phyloP scores from a whole-genome alignment of 1,140 invertebrate genomes.

The Drosophila pseudoananassae region DNA sequence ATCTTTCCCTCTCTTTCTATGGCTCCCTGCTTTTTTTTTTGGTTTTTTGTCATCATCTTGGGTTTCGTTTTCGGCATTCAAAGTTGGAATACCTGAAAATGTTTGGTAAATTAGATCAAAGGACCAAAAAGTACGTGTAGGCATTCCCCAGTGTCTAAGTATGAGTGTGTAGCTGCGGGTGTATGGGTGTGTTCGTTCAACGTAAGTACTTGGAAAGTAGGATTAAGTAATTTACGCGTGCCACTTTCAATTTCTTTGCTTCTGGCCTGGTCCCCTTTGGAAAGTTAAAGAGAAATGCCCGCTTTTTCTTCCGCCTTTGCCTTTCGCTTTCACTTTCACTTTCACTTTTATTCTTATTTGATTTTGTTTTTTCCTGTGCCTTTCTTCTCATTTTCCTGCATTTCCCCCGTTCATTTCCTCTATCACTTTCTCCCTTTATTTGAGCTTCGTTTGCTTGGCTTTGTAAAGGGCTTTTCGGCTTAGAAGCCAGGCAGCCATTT shows the following conservation, averaged over 20 bases:
- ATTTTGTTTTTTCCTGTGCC: neutral
- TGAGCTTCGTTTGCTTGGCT: slow-evolving; percentile 6
- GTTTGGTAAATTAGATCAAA: slow-evolving; percentile 80
- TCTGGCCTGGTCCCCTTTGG: neutral
- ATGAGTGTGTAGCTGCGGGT: slow-evolving; percentile 1
- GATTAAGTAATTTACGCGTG: slow-evolving; percentile 80
- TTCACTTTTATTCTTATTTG: neutral
- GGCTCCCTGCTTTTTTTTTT: slow-evolving; percentile 6
- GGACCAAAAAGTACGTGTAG: slow-evolving; percentile 63
- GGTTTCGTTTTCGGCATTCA: slow-evolving; percentile 67
- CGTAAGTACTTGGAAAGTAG: slow-evolving; percentile 73
- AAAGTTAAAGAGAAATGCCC: slow-evolving; percentile 28
- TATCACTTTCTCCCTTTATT: neutral
- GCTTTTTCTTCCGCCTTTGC: neutral
- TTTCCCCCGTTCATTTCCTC: neutral
- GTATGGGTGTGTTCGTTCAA: slow-evolving; percentile 27
- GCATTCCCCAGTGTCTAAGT: slow-evolving; percentile 43
- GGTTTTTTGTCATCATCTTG: slow-evolving; percentile 59
- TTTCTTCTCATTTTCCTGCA: neutral
- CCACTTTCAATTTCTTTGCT: slow-evolving; percentile 66
- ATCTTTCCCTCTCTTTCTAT: slow-evolving; percentile 3
- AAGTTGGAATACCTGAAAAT: slow-evolving; percentile 81
- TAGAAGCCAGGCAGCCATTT: slow-evolving; percentile 50
- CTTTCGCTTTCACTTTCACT: slow-evolving; percentile 16
- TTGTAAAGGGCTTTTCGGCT: slow-evolving; percentile 50